A percentile compares a stretch with the other conserved stretches of the same genome.
Conservation (phyloP, 2,113 vertebrate genomes). For the Sceloporus undulatus region DNA sequence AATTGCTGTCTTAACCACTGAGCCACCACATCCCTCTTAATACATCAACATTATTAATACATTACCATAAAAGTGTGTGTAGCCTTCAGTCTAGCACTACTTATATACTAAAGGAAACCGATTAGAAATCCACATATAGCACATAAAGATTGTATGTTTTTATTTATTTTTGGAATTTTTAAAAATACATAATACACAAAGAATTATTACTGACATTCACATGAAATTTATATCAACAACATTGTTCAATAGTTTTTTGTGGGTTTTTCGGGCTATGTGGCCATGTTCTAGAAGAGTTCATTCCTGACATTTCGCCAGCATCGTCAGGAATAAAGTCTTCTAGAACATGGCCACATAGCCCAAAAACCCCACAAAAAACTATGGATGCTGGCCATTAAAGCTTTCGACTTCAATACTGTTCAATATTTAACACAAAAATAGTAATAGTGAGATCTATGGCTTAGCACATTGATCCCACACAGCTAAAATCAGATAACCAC, state of each 20-base stretch:
- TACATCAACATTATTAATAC: conserved; percentile 26
- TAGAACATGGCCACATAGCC: no score
- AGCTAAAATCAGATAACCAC: conserved; percentile 38
- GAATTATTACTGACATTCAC: not conserved
- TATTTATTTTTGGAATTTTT: not conserved
- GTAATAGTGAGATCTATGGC: not conserved
- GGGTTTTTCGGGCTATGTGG: no score
- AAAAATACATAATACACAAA: not conserved
- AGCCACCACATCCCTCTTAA: no score
- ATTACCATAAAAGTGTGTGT: not conserved
- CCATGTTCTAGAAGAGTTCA: no score
- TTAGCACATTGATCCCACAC: conserved; percentile 31
- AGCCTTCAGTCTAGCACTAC: conserved; percentile 44
- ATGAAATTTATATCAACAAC: not conserved
- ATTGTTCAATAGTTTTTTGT: not conserved
- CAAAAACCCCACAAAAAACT: no score
- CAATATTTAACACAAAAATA: conserved; percentile 20
- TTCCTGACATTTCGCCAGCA: no score
- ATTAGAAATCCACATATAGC: conserved; percentile 8
- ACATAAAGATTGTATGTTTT: not conserved
- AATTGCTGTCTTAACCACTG: no score
- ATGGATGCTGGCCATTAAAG: no score
- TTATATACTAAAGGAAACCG: conserved; percentile 49
- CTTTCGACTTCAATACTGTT: not conserved
- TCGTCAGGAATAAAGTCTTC: no score